Evolutionary conservation across 2,888 invertebrate species (phyloP).

Genomic region (Callinectes sapidus): DNA sequence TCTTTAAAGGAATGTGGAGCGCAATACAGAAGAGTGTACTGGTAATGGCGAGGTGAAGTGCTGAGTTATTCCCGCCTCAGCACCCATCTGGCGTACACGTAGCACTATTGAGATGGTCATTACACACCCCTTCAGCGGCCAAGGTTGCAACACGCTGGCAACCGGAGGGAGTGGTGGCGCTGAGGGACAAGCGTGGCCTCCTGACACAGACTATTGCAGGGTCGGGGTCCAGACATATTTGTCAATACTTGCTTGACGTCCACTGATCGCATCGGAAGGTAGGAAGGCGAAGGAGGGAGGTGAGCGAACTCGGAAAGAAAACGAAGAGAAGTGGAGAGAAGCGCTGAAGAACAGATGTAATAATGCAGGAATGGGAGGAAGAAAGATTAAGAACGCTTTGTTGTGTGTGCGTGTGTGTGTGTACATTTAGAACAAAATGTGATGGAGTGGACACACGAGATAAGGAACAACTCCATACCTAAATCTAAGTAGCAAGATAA

Average conservation of each 20-base stretch:
- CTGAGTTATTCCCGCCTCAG: background rate
- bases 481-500: background rate
- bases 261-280: background rate
- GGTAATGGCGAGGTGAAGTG: background rate
- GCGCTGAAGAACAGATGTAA: background rate
- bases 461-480: background rate
- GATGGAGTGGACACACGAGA: background rate
- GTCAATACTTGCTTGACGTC: slow-evolving; percentile 13
- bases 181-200: background rate
- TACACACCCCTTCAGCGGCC: background rate
- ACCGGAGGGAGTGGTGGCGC: background rate
- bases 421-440: background rate
- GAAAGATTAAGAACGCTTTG: background rate
- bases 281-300: background rate
- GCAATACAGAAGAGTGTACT: background rate
- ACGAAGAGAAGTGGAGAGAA: background rate
- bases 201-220: background rate
- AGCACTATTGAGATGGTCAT: background rate
- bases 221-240: background rate
- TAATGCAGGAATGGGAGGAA: background rate
- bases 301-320: background rate
- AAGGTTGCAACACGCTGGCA: slow-evolving; percentile 4
- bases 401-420: background rate
- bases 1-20: background rate
- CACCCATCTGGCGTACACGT: background rate